Conservation (phyloP, 2,797 vertebrate genomes). For the Simalia tracyae region DNA sequence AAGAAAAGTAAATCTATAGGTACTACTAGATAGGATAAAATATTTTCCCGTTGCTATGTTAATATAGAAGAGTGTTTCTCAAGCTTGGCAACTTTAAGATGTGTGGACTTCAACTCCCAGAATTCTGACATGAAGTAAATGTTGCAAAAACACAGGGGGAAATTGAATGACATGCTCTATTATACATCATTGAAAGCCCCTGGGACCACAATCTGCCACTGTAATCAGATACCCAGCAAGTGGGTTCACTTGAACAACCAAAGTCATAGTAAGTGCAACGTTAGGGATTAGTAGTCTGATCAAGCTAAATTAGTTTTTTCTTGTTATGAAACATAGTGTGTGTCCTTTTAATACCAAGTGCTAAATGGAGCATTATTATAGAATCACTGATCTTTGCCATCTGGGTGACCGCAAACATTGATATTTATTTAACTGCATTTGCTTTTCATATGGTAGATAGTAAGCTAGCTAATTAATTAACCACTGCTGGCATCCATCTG, state of each 20-base stretch:
- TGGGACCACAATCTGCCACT: neutral
- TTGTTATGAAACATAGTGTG: neutral
- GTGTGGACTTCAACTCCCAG: too few relatives aligned
- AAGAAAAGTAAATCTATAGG: slow-evolving; percentile 23
- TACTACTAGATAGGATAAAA: slow-evolving; percentile 34
- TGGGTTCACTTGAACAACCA: neutral
- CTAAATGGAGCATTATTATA: neutral
- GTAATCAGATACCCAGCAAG: neutral
- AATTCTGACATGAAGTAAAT: neutral
- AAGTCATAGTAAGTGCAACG: neutral
- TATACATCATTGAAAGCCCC: neutral
- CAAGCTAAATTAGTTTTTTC: neutral
- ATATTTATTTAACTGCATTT: neutral
- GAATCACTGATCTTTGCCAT: neutral
- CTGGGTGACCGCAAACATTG: neutral
- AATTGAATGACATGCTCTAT: neutral
- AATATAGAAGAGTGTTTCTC: too few relatives aligned
- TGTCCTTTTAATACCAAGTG: neutral
- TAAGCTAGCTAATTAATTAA: neutral
- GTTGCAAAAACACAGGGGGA: neutral
- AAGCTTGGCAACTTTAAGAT: too few relatives aligned
- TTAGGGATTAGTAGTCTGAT: neutral
- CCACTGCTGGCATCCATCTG: neutral
- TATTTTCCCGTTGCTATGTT: too few relatives aligned
- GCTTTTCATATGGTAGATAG: neutral